Evolutionary conservation across 2,888 invertebrate genomes (phyloP).

Genomic region (Meandrusa payeni): DNA sequence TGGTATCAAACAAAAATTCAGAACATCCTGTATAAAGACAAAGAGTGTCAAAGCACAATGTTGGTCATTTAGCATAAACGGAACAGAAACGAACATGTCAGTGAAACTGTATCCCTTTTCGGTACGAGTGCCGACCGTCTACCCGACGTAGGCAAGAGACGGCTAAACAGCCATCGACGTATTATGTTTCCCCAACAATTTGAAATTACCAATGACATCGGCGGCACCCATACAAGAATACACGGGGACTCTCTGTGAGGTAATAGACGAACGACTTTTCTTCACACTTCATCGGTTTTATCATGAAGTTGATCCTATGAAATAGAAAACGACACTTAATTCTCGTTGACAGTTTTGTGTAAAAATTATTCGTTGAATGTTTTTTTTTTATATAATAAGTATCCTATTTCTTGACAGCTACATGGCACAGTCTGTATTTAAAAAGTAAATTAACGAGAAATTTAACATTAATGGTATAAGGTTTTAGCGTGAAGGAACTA

Average conservation of each 20-base stretch:
- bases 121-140: constrained; percentile 46
- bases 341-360: constrained; percentile 63
- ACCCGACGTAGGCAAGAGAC: constrained; percentile 44
- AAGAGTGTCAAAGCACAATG: constrained; percentile 20
- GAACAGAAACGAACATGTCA: constrained; percentile 34
- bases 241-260: constrained; percentile 61
- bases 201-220: constrained; percentile 69
- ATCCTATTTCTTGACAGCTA: constrained; percentile 42
- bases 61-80: constrained; percentile 30
- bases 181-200: constrained; percentile 61
- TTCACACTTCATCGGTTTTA: constrained; percentile 54
- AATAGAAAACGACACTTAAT: constrained; percentile 56
- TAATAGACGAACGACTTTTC: constrained; percentile 64
- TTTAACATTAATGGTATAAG: constrained; percentile 3
- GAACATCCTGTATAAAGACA: no score
- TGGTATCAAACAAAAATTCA: no score
- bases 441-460: constrained; percentile 2
- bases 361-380: constrained; percentile 42
- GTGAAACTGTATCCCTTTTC: constrained; percentile 52
- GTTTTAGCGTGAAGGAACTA: constrained; percentile 5
- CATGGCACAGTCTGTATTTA: constrained; percentile 9
- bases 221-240: constrained; percentile 62
- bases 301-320: constrained; percentile 59
- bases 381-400: constrained; percentile 33
- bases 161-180: constrained; percentile 40